Evolutionary conservation across 2,888 invertebrate genomes (phyloP).

Genomic region (Lasioglossum lativentre): DNA sequence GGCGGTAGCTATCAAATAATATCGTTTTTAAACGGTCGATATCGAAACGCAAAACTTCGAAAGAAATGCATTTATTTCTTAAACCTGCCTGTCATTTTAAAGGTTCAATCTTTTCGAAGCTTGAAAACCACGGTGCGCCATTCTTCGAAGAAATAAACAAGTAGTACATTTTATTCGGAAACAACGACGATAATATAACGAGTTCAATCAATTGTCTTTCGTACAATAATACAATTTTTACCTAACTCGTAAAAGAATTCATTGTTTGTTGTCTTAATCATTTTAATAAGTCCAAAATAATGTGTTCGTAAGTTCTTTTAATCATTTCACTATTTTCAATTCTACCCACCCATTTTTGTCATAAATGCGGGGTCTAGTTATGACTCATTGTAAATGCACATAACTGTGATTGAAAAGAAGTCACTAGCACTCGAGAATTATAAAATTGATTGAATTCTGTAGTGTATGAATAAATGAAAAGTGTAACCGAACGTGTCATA

Average conservation of each 20-base stretch:
- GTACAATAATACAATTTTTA: too few species aligned
- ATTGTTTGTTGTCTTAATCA: neutral
- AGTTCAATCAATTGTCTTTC: too few species aligned
- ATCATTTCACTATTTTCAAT: too few species aligned
- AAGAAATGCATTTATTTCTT: neutral
- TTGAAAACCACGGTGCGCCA: too few species aligned
- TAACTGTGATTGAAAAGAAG: neutral
- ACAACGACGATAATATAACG: too few species aligned
- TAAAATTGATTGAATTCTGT: neutral
- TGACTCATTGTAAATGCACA: neutral
- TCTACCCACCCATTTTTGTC: neutral
- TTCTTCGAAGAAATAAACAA: too few species aligned
- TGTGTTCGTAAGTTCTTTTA: neutral
- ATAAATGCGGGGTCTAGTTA: too few species aligned
- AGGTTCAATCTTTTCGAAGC: too few species aligned
- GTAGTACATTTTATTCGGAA: too few species aligned
- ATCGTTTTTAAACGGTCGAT: neutral
- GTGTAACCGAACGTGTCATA: neutral
- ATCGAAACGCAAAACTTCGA: neutral
- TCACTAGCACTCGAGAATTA: neutral
- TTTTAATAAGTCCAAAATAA: neutral
- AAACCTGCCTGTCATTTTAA: neutral
- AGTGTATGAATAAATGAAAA: neutral
- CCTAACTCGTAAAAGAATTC: neutral
- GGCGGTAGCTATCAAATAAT: slow-evolving; percentile 6